phyloP scores from a whole-genome alignment of 2,888 invertebrate genomes.

The Sclerodermus sp. region DNA sequence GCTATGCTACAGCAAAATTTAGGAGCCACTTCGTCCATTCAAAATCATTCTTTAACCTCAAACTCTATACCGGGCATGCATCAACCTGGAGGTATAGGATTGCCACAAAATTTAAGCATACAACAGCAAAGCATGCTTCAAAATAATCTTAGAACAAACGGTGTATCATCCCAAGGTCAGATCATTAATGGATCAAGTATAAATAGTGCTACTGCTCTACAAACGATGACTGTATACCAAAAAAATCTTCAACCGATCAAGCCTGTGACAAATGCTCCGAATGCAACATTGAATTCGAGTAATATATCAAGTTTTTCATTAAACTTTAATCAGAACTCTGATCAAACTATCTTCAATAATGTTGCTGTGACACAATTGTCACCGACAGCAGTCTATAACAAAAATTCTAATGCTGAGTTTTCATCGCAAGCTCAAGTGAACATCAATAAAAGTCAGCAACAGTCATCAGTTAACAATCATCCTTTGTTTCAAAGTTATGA shows the following conservation, averaged over 20 bases:
- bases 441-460: constrained; percentile 22
- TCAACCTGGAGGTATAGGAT: constrained; percentile 6
- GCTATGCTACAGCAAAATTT: constrained; percentile 23
- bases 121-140: constrained; percentile 26
- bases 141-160: constrained; percentile 26
- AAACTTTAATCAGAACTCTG: constrained; percentile 34
- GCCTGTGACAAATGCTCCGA: constrained; percentile 13
- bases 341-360: constrained; percentile 29
- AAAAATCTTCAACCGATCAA: constrained; percentile 31
- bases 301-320: constrained; percentile 28
- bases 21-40: constrained; percentile 12
- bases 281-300: constrained; percentile 19
- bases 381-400: constrained; percentile 30
- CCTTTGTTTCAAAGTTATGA: constrained; percentile 43
- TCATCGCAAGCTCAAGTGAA: constrained; percentile 32
- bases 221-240: constrained; percentile 35
- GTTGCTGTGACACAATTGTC: constrained; percentile 39
- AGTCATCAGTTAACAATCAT: constrained; percentile 33
- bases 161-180: constrained; percentile 32
- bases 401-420: constrained; percentile 34
- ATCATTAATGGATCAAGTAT: constrained; percentile 25
- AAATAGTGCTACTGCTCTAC: constrained; percentile 27
- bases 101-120: constrained; percentile 28
- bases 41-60: constrained; percentile 3
- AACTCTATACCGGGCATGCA: constrained; percentile 16